phyloP scores from a whole-genome alignment of 2,797 vertebrate genomes.

The Lepilemur ruficaudatus region DNA sequence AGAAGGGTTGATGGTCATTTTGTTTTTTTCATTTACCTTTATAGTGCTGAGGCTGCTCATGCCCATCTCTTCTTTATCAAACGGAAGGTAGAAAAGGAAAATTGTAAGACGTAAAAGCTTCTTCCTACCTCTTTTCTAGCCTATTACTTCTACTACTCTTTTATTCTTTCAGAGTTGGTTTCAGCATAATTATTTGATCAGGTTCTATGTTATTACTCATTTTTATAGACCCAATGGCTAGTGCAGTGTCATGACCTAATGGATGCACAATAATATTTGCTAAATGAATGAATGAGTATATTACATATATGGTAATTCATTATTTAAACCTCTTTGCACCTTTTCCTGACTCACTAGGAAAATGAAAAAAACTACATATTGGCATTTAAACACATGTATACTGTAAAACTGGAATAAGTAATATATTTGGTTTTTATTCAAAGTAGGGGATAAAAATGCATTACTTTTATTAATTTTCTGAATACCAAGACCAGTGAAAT shows the following conservation, averaged over 20 bases:
- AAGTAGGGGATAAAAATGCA: slow-evolving; percentile 38
- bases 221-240: slow-evolving; percentile 28
- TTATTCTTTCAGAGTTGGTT: slow-evolving; percentile 35
- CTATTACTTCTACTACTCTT: background rate
- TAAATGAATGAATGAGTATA: slow-evolving; percentile 54
- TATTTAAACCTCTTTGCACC: slow-evolving; percentile 48
- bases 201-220: slow-evolving; percentile 21
- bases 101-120: slow-evolving; percentile 20
- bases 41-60: background rate
- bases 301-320: slow-evolving; percentile 49
- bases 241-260: background rate
- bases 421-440: slow-evolving; percentile 63
- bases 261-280: slow-evolving; percentile 52
- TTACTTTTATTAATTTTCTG: slow-evolving; percentile 57
- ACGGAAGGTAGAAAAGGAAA: slow-evolving; percentile 8
- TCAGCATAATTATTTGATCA: slow-evolving; percentile 48
- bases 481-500: slow-evolving; percentile 41
- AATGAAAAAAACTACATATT: slow-evolving; percentile 47
- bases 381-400: slow-evolving; percentile 53
- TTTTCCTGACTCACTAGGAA: slow-evolving; percentile 54
- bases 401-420: slow-evolving; percentile 52
- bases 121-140: background rate
- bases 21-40: background rate
- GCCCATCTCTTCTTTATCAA: slow-evolving; percentile 12
- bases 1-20: background rate